Percentiles rank a stretch among this genome's conserved stretches.
Conservation (phyloP, 2,113 vertebrate species). For the Embiotoca jacksoni region DNA sequence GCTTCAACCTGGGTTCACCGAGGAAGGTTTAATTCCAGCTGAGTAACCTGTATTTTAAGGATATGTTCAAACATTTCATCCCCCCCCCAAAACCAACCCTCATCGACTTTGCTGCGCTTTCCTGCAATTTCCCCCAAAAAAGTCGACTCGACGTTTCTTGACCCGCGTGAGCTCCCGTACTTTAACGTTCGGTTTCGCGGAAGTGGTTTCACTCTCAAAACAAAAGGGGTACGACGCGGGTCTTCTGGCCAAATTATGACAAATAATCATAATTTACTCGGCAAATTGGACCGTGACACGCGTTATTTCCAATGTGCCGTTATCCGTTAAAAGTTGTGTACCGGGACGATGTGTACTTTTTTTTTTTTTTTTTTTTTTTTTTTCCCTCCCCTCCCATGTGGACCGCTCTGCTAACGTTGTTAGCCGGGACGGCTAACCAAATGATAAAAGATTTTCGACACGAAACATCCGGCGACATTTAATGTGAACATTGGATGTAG, state of each 20-base stretch:
- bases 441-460: background rate
- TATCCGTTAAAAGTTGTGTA: background rate
- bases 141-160: background rate
- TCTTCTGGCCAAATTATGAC: background rate
- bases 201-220: slow-evolving; percentile 32
- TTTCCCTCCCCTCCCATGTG: no score
- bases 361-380: background rate
- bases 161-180: slow-evolving; percentile 35
- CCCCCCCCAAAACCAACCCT: no score
- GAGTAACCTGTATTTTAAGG: no score
- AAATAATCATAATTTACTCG: background rate
- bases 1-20: no score
- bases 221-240: background rate
- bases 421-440: slow-evolving; percentile 16
- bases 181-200: background rate
- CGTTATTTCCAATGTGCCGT: background rate
- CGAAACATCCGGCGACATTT: background rate
- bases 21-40: no score
- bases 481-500: background rate
- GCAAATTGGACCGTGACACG: rapidly evolving
- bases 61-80: no score
- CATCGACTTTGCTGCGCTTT: background rate
- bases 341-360: background rate
- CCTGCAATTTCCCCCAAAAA: background rate
- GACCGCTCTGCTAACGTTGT: background rate